phyloP scores from a whole-genome alignment of 2,888 invertebrate genomes.

The Abscondita cerata region DNA sequence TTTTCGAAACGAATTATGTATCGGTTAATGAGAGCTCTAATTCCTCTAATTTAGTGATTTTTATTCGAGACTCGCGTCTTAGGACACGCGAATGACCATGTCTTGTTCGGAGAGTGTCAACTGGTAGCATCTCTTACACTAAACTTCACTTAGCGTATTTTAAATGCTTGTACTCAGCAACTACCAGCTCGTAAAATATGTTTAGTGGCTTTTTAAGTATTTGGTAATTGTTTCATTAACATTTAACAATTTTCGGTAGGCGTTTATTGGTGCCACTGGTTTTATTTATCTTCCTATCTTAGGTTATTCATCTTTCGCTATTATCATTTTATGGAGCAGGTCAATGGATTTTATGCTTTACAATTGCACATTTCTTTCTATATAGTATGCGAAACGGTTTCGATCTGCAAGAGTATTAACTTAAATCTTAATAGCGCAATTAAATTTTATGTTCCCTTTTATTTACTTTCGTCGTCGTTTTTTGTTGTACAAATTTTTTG shows the following conservation, averaged over 20 bases:
- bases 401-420: not conserved
- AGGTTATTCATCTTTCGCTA: conserved; percentile 25
- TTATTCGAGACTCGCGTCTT: conserved; percentile 45
- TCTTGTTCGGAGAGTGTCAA: conserved; percentile 39
- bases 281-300: conserved; percentile 28
- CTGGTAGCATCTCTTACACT: conserved; percentile 46
- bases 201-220: conserved; percentile 47
- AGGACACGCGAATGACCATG: conserved; percentile 47
- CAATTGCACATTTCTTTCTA: not conserved
- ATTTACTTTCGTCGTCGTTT: conserved; percentile 1
- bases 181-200: conserved; percentile 47
- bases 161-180: conserved; percentile 47
- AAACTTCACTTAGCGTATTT: conserved; percentile 53
- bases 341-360: conserved; percentile 5
- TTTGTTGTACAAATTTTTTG: not conserved
- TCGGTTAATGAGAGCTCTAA: conserved; percentile 58
- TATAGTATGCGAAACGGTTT: too few species aligned
- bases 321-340: conserved; percentile 18
- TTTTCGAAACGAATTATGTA: conserved; percentile 52
- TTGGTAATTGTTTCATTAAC: conserved; percentile 56
- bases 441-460: conserved; percentile 7
- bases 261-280: conserved; percentile 32
- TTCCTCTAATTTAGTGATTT: conserved; percentile 57
- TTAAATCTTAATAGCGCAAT: conserved; percentile 8
- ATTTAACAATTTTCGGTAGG: conserved; percentile 51